phyloP scores from a whole-genome alignment of 2,113 vertebrate genomes.

The Gallinago media region DNA sequence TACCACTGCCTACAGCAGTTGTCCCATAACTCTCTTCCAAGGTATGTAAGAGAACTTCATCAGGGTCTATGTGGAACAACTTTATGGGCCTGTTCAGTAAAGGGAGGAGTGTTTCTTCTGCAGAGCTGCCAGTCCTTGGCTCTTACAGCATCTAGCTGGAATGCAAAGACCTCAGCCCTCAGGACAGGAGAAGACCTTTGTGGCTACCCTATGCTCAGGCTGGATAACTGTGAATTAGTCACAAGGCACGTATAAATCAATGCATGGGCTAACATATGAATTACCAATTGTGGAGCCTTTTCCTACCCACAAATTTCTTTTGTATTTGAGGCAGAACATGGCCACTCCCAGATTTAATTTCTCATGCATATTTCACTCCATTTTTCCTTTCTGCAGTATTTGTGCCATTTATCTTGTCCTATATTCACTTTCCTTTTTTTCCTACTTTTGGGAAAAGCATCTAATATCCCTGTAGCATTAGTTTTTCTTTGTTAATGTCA shows the following conservation, averaged over 20 bases:
- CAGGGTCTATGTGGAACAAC: background rate
- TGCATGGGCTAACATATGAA: background rate
- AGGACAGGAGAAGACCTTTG: background rate
- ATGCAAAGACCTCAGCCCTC: background rate
- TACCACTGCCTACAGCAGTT: background rate
- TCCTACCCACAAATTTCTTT: background rate
- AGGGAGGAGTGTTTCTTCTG: background rate
- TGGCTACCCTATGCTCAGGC: background rate
- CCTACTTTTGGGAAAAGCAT: constrained; percentile 74
- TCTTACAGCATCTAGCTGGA: background rate
- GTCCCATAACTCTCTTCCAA: background rate
- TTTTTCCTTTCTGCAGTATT: constrained; percentile 28
- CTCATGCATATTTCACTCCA: background rate
- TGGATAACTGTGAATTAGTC: background rate
- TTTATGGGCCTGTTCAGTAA: background rate
- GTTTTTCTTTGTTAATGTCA: constrained; percentile 79
- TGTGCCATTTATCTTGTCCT: constrained; percentile 65
- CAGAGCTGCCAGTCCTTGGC: background rate
- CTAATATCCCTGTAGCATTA: constrained; percentile 75
- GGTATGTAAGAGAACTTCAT: background rate
- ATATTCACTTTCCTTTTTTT: constrained; percentile 51
- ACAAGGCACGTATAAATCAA: background rate
- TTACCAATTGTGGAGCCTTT: background rate
- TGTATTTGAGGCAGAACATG: background rate
- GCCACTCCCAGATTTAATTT: background rate